Base-by-base conservation (phyloP, 2,797 vertebrate genomes). In the Vespertilio murinus region DNA sequence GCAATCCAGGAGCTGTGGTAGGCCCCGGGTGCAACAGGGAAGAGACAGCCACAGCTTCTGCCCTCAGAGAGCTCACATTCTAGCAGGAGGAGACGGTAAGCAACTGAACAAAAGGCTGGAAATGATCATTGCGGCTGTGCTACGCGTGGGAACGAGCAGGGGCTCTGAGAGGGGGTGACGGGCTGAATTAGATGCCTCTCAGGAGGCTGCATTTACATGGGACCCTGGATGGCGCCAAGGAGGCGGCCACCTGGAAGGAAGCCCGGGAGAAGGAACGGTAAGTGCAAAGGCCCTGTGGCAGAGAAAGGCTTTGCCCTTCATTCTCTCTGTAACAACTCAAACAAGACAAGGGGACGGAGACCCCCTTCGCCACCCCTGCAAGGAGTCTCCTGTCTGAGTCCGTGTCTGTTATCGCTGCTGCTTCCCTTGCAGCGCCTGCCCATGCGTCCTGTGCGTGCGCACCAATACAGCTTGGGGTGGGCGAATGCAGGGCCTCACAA, bases 371-470 rank as follows among this genome's bases (percentile, higher is more conserved):
- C n/a, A 1, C n/a, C 52, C 0, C 13, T 33, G 25, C 28, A 5
- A 40, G 42, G 22, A 9, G 20, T 52, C 74, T 25, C 14, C 28
- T 18, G 16, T 30, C 49, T 22, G 22, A 23, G 52, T 17, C 28
- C 30, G 3, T 23, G 35, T 35, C 38, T 28, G 9, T 25, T 2
- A 8, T 25, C 7, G 9, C 8, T 47, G 35, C 16, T 11, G 16
- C 38, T 30, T 38, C 3, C 25, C 47, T 47, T 56, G 40, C 88
- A 17, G 8, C 25, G 7, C 23, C 28, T 61, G 30, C 12, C 42
- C 6, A 1, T 0, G 22, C 3, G 0, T 40, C 6, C 10, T 4
- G 1, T 8, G 13, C 1, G 0, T 3, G 45, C 0, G 2, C 45
- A 81, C 33, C 78, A 47, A 25, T 1, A 30, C 13, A 10, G 38